Conservation (phyloP, 64 coral and sea anemone genomes). For the Pachyseris speciosa region DNA sequence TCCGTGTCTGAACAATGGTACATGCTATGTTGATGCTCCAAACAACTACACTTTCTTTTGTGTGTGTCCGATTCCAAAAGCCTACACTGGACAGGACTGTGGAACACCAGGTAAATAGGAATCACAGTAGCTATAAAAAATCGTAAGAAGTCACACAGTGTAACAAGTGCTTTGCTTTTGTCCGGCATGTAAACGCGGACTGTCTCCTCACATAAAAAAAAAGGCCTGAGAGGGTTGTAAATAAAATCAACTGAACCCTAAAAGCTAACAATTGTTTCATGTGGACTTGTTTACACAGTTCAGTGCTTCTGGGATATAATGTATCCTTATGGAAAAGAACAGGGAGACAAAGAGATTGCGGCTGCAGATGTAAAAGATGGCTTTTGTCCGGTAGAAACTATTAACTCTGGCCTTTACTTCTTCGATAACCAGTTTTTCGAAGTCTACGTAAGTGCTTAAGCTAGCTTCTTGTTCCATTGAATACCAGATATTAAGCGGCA, state of each 20-base stretch:
- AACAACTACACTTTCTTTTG: constrained; percentile 9
- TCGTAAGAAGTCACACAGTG: too few species aligned
- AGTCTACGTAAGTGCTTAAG: constrained; percentile 12
- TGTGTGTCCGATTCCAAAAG: constrained; percentile 40
- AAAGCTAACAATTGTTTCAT: too few species aligned
- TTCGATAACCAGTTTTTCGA: neutral
- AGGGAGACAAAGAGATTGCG: neutral
- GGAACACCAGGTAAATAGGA: neutral
- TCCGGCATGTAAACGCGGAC: too few species aligned
- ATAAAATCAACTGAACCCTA: too few species aligned
- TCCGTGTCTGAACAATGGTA: neutral
- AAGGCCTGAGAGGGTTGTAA: neutral
- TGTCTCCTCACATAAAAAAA: neutral
- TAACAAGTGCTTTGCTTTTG: too few species aligned
- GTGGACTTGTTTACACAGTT: neutral
- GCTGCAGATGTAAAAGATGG: neutral
- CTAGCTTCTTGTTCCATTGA: neutral
- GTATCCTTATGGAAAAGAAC: constrained; percentile 32
- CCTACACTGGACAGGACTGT: neutral
- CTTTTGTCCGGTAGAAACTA: neutral
- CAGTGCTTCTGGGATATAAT: constrained; percentile 21
- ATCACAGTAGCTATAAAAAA: neutral
- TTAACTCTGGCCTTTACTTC: neutral
- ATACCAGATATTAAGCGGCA: too few species aligned
- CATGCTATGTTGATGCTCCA: neutral